These are phyloP conservation scores for Catajapyx aquilonaris DNA, from an alignment of 1,140 invertebrate species.

Conservation along the genomic window DNA sequence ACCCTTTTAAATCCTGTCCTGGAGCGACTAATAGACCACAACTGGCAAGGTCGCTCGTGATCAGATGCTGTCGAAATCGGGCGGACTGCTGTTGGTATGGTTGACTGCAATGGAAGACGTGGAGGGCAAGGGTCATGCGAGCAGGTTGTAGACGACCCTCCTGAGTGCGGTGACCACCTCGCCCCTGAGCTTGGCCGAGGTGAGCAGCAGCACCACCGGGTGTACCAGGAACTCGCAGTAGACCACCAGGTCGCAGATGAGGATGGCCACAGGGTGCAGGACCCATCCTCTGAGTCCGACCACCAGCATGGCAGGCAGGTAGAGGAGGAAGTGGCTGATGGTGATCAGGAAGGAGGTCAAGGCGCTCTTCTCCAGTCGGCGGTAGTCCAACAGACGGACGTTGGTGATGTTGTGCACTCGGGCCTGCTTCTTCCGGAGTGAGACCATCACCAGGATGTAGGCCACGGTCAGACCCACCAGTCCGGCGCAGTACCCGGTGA, in stretches of 20 bases:
- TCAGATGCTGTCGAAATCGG: no score
- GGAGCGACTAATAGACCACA: no score
- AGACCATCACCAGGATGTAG: constrained; percentile 14
- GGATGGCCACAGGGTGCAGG: constrained; percentile 14
- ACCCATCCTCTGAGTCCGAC: constrained; percentile 11
- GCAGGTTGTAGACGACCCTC: neutral
- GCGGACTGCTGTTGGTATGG: no score
- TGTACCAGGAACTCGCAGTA: constrained; percentile 18
- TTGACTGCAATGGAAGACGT: no score
- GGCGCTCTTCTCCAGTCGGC: constrained; percentile 11
- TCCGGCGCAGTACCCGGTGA: constrained; percentile 15
- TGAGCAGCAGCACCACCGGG: constrained; percentile 15
- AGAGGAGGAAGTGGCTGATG: constrained; percentile 16
- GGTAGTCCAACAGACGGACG: neutral
- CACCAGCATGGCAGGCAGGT: constrained; percentile 13
- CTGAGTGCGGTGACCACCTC: constrained; percentile 11
- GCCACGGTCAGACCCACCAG: constrained; percentile 15
- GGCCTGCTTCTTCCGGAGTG: constrained; percentile 8
- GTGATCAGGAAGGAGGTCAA: constrained; percentile 14
- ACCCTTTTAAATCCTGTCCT: no score
- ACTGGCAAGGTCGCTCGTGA: no score
- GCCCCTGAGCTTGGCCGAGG: constrained; percentile 13
- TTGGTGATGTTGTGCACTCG: neutral
- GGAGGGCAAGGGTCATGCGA: no score
- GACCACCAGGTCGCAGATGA: constrained; percentile 16